Conservation (phyloP, 2,797 vertebrate genomes). For the Pteronotus mesoamericanus region DNA sequence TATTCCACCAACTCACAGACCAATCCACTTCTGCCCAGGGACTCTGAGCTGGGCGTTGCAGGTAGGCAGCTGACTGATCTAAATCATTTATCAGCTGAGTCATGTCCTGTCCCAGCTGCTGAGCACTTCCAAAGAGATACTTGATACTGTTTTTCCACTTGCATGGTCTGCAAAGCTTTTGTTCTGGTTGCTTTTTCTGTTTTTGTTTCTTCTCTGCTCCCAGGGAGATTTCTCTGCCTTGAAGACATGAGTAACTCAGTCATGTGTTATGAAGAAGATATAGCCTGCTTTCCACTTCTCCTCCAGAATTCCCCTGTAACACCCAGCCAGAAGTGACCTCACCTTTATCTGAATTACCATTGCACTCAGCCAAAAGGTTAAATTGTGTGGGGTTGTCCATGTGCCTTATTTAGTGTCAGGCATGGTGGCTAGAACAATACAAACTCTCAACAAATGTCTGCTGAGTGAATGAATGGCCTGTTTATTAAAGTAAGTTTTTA, state of each 20-base stretch:
- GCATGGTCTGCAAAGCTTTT: not conserved
- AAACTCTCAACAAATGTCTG: not conserved
- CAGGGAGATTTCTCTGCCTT: not conserved
- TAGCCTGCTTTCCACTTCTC: not conserved
- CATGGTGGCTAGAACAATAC: not conserved
- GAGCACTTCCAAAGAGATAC: not conserved
- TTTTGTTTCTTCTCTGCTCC: slow-evolving; percentile 11
- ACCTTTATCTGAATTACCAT: not conserved
- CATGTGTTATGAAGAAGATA: not conserved
- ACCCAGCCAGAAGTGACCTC: not conserved
- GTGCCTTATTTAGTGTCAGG: not conserved
- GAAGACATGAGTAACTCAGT: not conserved
- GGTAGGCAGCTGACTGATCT: not conserved
- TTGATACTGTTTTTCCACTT: not conserved
- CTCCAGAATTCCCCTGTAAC: not conserved
- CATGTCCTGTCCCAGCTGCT: not conserved
- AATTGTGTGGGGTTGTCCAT: not conserved
- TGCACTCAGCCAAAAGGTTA: not conserved
- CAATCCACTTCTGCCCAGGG: not conserved
- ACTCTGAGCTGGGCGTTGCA: not conserved
- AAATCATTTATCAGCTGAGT: not conserved
- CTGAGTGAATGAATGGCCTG: not conserved
- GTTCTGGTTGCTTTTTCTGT: not conserved
- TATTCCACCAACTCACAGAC: not conserved
- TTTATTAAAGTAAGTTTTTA: not conserved